Conservation (phyloP, 2,797 vertebrate species). For the Alcedo atthis region DNA sequence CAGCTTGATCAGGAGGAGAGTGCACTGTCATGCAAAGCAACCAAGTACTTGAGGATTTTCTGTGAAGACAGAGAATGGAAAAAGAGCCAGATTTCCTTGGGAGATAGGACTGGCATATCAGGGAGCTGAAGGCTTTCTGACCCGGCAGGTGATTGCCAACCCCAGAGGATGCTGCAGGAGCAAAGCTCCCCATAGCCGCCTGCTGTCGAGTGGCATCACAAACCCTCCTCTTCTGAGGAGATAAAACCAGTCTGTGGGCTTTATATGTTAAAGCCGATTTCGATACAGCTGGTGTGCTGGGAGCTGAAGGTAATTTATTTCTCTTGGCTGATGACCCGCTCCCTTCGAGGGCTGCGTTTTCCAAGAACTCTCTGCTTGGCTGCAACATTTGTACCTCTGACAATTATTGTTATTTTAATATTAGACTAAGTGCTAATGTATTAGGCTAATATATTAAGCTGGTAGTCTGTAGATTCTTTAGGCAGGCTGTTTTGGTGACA, state of each 20-base stretch:
- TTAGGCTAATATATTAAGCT: conserved; percentile 40
- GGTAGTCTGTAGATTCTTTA: conserved; percentile 19
- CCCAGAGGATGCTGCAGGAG: background rate
- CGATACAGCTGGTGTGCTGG: conserved; percentile 40
- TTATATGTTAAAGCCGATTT: background rate
- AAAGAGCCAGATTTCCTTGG: background rate
- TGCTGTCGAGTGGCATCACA: fast-evolving
- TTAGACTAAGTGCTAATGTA: conserved; percentile 31
- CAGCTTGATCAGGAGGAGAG: fast-evolving
- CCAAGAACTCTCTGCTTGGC: conserved; percentile 70
- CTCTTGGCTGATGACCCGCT: conserved; percentile 53
- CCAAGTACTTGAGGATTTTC: background rate
- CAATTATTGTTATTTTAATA: conserved; percentile 79
- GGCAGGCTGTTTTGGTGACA: conserved; percentile 21
- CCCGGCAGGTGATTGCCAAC: background rate
- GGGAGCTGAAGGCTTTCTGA: background rate
- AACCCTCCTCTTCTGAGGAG: background rate
- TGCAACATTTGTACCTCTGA: conserved; percentile 76
- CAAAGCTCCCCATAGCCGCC: fast-evolving
- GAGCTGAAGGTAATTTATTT: conserved; percentile 61
- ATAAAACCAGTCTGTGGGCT: background rate
- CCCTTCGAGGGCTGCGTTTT: background rate
- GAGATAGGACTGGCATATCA: background rate
- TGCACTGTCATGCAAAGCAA: background rate
- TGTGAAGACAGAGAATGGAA: background rate